These are phyloP conservation scores for Misgurnus anguillicaudatus DNA, from an alignment of 2,113 vertebrate genomes.

Conservation along the genomic window DNA sequence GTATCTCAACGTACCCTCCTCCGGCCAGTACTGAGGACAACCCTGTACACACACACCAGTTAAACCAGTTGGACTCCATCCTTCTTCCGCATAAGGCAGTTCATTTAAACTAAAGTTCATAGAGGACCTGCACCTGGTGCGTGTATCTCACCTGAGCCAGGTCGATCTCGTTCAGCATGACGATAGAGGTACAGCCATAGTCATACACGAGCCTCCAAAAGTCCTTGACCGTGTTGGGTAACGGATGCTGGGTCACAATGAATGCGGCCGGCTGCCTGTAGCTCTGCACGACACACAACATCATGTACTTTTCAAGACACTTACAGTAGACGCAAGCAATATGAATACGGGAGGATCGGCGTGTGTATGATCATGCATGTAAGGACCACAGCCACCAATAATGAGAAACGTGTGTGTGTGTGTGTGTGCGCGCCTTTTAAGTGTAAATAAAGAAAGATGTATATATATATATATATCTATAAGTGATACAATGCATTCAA, in stretches of 20 bases:
- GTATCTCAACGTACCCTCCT: slow-evolving; percentile 92
- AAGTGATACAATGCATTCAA: slow-evolving; percentile 5
- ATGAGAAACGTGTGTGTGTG: background rate
- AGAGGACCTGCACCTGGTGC: background rate
- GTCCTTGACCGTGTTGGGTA: slow-evolving; percentile 98
- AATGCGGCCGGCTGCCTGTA: slow-evolving; percentile 98
- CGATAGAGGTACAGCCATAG: slow-evolving; percentile 95
- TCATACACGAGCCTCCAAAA: slow-evolving; percentile 99
- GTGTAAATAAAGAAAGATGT: background rate
- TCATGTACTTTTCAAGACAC: slow-evolving; percentile 3
- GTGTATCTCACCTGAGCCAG: slow-evolving; percentile 85
- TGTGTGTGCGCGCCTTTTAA: background rate
- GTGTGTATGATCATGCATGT: slow-evolving; percentile 22
- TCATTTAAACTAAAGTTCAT: too few species aligned
- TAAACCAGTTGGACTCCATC: background rate
- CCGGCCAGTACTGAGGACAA: slow-evolving; percentile 98
- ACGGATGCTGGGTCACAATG: slow-evolving; percentile 96
- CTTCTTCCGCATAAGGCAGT: too few species aligned
- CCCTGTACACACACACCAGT: slow-evolving; percentile 73
- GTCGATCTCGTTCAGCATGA: slow-evolving; percentile 98
- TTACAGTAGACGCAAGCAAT: slow-evolving; percentile 2
- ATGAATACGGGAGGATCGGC: background rate
- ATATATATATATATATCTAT: background rate
- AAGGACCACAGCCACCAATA: background rate
- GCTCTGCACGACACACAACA: slow-evolving; percentile 76